A percentile compares a stretch with the other conserved stretches of the same genome.
phyloP scores from a whole-genome alignment of 2,888 invertebrate genomes.

The Molanna angustata region DNA sequence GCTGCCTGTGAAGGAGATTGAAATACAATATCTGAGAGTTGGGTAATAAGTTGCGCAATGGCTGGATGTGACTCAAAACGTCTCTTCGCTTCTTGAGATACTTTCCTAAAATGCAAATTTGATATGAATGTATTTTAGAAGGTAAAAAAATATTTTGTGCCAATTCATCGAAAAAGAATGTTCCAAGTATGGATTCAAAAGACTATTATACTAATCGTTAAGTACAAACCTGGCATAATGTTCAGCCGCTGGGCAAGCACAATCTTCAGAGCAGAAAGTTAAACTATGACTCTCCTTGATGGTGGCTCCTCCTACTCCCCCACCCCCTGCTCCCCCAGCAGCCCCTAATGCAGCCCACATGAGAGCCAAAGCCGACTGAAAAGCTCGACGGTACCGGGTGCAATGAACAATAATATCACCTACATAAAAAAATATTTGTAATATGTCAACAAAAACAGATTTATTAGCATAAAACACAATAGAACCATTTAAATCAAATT shows the following conservation, averaged over 20 bases:
- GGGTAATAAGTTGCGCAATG: constrained; percentile 66
- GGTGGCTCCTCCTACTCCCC: constrained; percentile 58
- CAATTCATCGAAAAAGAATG: too few species aligned
- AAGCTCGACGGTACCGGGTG: constrained; percentile 84
- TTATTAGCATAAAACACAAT: too few species aligned
- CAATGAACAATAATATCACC: constrained; percentile 70
- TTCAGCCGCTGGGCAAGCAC: constrained; percentile 72
- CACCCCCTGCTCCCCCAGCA: constrained; percentile 54
- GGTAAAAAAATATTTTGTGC: too few species aligned
- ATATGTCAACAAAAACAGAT: not conserved
- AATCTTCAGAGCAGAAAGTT: constrained; percentile 82
- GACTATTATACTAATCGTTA: constrained; percentile 15
- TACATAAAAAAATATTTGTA: constrained; percentile 13
- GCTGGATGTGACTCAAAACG: constrained; percentile 73
- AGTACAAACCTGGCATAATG: constrained; percentile 58
- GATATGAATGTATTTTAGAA: too few species aligned
- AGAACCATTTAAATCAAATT: too few species aligned
- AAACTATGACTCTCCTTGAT: constrained; percentile 77
- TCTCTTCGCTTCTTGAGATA: constrained; percentile 59
- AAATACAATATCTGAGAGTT: constrained; percentile 62
- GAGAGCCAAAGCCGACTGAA: constrained; percentile 84
- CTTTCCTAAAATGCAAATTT: constrained; percentile 43
- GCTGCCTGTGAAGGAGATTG: constrained; percentile 67
- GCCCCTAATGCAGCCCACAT: constrained; percentile 62
- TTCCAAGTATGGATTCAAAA: not conserved